phyloP scores from a whole-genome alignment of 37 sponge, comb jelly and placozoan species.

The Agelas oroides region DNA sequence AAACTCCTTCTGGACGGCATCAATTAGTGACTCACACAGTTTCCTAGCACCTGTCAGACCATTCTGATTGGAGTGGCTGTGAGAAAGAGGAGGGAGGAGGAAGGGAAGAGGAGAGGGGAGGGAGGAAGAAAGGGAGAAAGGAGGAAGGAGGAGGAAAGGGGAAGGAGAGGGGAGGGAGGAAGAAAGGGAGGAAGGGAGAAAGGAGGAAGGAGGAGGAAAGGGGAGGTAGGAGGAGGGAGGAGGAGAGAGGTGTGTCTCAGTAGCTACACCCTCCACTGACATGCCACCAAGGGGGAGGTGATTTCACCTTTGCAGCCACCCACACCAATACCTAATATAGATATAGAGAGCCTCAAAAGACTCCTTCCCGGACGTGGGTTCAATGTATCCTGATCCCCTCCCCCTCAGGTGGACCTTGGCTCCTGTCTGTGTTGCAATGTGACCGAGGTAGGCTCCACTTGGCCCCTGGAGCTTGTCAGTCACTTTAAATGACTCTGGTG shows the following conservation, averaged over 20 bases:
- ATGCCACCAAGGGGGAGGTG: no score
- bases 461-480: slow-evolving; percentile 67
- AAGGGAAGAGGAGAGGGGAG: neutral
- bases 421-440: slow-evolving; percentile 72
- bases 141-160: no score
- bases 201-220: no score
- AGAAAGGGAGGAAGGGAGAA: no score
- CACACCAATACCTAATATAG: slow-evolving; percentile 67
- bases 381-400: slow-evolving; percentile 86
- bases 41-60: slow-evolving; percentile 73
- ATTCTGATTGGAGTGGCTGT: slow-evolving; percentile 67
- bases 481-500: slow-evolving; percentile 61
- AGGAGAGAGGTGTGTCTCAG: no score
- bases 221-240: no score
- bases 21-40: slow-evolving; percentile 78
- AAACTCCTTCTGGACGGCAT: slow-evolving; percentile 59
- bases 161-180: neutral
- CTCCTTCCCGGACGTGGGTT: slow-evolving; percentile 88
- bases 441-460: slow-evolving; percentile 63
- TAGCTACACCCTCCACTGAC: no score
- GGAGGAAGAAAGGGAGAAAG: no score
- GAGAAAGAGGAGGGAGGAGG: neutral
- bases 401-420: slow-evolving; percentile 82
- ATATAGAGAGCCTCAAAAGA: slow-evolving; percentile 88
- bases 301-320: no score